Conservation (phyloP, 64 coral and sea anemone genomes). For the Actinia tenebrosa region DNA sequence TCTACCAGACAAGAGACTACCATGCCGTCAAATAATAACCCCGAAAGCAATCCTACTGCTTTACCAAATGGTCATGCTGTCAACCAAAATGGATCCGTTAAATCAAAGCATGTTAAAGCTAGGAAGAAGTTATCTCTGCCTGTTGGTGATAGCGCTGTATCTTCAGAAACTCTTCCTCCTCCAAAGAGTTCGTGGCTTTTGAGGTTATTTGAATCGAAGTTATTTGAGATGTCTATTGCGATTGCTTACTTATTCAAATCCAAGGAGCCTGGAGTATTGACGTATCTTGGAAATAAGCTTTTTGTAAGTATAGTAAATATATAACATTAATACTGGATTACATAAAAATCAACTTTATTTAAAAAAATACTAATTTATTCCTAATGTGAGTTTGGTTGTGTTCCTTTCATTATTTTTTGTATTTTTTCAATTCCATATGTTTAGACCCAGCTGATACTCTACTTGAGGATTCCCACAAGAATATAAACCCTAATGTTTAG, state of each 20-base stretch:
- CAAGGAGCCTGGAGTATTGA: conserved; percentile 89
- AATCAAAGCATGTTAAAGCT: background rate
- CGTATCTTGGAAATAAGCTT: conserved; percentile 96
- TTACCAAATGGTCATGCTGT: conserved; percentile 11
- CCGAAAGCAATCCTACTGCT: background rate
- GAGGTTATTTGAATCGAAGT: conserved; percentile 90
- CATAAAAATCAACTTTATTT: no score
- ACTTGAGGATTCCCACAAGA: background rate
- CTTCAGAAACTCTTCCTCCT: conserved; percentile 47
- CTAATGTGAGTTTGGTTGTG: no score
- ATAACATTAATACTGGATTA: no score
- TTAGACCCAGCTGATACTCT: background rate
- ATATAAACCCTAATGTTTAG: background rate
- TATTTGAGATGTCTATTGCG: conserved; percentile 99
- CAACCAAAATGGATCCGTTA: background rate
- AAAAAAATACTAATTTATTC: no score
- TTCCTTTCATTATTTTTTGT: background rate
- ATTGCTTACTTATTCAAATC: conserved; percentile 98
- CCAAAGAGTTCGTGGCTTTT: conserved; percentile 90
- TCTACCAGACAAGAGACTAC: background rate
- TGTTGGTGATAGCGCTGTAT: background rate
- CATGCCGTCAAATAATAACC: conserved; percentile 11
- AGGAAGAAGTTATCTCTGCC: conserved; percentile 14
- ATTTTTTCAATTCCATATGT: background rate
- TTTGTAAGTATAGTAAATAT: conserved; percentile 82